Base-by-base conservation (phyloP, 2,888 invertebrate species). In the Pterostichus niger region DNA sequence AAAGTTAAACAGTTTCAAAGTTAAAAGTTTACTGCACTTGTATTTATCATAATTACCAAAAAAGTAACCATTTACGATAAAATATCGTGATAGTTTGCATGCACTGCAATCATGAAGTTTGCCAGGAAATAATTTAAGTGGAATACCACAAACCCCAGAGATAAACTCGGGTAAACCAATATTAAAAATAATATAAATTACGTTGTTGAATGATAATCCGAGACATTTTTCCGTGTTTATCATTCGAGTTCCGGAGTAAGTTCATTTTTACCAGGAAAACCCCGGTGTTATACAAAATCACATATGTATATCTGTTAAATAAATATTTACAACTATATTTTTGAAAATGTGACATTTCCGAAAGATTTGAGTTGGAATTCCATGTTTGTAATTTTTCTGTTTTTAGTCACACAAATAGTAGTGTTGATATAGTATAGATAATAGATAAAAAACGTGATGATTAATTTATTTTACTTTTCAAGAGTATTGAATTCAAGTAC, bases 161-260 rank as follows among this genome's bases (percentile, higher is more conserved):
- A 59, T 59, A 59, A 59, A 5, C 24, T 59, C 59, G 59, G 59
- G 17, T 59, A 24, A 59, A 17, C 59, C 59, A 31, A 59, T 11
- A 59, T n/a, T 59, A 59, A 59, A 59, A 59, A 59, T 59, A 59
- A 59, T 59, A 59, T 31, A 59, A 17, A 59, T 59, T 59, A 59
- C 59, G 59, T 24, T 6, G 31, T 11, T 24, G 24, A 40, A 40
- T 59, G 59, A 59, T 59, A 59, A 59, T 59, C 31, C 31, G 31
- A 31, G 17, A 24, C 59, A 24, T 24, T 31, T 59, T 59, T 59
- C 59, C 59, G 31, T 59, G 59, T 59, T 56, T 59, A 59, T 59
- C 59, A 24, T 59, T 24, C 59, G 59, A 10, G 59, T 59, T 59
- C 59, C 59, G 59, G 31, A 59, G 59, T 24, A 24, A 59, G 31